Evolutionary conservation across 2,113 vertebrate species (phyloP).

Genomic region (Trachemys scripta): DNA sequence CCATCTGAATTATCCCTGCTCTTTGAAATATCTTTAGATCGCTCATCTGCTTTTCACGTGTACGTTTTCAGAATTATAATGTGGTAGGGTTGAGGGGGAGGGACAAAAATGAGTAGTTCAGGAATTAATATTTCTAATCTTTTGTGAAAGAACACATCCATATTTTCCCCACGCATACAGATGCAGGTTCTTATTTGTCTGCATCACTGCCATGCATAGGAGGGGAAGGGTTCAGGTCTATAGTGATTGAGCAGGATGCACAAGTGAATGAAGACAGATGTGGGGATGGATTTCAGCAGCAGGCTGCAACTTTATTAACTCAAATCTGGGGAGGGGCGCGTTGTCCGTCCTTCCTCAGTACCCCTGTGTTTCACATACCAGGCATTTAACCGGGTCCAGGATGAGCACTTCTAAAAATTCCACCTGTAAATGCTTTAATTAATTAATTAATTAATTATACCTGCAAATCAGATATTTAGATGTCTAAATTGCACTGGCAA

Average conservation of each 20-base stretch:
- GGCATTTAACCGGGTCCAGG: background rate
- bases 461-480: background rate
- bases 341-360: background rate
- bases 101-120: background rate
- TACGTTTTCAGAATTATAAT: conserved; percentile 25
- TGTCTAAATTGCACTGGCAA: background rate
- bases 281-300: background rate
- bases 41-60: conserved; percentile 31
- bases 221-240: background rate
- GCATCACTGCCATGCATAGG: background rate
- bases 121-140: background rate
- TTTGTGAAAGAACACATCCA: background rate
- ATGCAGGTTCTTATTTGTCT: background rate
- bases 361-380: background rate
- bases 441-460: background rate
- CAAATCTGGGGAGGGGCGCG: background rate
- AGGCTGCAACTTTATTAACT: background rate
- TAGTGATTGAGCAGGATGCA: accelerated
- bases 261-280: background rate
- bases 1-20: conserved; percentile 1
- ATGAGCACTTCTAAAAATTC: background rate
- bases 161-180: background rate
- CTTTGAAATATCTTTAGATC: conserved; percentile 32
- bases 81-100: background rate
- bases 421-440: background rate